Evolutionary conservation across 1,140 invertebrate species (phyloP).

Genomic region (Cheumatopsyche charites): DNA sequence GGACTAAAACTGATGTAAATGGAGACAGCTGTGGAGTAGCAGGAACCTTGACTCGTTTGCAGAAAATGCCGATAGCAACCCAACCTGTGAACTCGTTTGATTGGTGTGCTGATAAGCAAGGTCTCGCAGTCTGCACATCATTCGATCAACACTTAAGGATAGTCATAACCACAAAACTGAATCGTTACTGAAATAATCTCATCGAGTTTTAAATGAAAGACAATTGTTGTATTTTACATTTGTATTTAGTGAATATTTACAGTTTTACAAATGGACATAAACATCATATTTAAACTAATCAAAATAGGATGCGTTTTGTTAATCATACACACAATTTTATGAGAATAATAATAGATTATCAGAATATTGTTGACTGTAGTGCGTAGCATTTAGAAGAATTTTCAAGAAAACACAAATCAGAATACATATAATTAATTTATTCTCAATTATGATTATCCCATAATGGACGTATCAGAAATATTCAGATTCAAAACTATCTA

Average conservation of each 20-base stretch:
- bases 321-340: slow-evolving; percentile 5
- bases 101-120: slow-evolving; percentile 90
- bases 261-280: slow-evolving; percentile 42
- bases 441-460: too few species aligned
- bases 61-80: slow-evolving; percentile 80
- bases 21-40: slow-evolving; percentile 75
- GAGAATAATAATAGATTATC: slow-evolving; percentile 3
- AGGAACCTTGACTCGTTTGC: slow-evolving; percentile 76
- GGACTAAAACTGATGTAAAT: slow-evolving; percentile 71
- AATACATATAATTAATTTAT: too few species aligned
- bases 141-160: slow-evolving; percentile 93
- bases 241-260: slow-evolving; percentile 43
- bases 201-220: not conserved
- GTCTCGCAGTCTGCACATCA: slow-evolving; percentile 84
- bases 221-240: slow-evolving; percentile 17
- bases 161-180: slow-evolving; percentile 88
- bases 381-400: too few species aligned
- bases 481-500: too few species aligned
- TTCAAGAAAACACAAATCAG: too few species aligned
- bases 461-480: too few species aligned
- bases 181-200: slow-evolving; percentile 54
- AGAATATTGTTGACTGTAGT: too few species aligned
- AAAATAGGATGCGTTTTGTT: slow-evolving; percentile 9
- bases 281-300: slow-evolving; percentile 14
- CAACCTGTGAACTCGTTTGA: slow-evolving; percentile 90